Evolutionary conservation across 2,888 invertebrate species (phyloP).

Genomic region (Unio pictorum): DNA sequence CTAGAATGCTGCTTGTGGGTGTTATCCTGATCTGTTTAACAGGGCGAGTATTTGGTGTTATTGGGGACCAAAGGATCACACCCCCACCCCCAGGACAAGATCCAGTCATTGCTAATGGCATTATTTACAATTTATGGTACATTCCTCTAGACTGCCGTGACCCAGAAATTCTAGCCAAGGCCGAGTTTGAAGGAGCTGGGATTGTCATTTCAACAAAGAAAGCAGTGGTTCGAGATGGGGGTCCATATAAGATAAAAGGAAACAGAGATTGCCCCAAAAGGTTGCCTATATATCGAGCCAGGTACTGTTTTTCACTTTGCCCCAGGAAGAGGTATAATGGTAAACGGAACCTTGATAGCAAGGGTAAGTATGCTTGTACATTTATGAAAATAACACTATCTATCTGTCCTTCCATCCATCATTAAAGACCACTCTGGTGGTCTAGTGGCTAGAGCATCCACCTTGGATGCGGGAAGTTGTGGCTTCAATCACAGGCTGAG

Average conservation of each 20-base stretch:
- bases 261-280: constrained; percentile 52
- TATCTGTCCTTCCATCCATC: no score
- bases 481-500: no score
- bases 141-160: constrained; percentile 50
- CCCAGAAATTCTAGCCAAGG: constrained; percentile 32
- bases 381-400: no score
- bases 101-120: constrained; percentile 56
- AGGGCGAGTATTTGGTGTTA: not conserved
- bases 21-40: no score
- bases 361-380: constrained; percentile 79
- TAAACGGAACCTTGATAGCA: constrained; percentile 89
- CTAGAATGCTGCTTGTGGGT: no score
- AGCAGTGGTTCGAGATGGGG: constrained; percentile 48
- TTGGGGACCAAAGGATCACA: constrained; percentile 26
- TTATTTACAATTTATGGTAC: constrained; percentile 52
- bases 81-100: constrained; percentile 48
- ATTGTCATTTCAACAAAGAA: constrained; percentile 21
- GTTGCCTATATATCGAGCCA: constrained; percentile 84
- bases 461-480: no score
- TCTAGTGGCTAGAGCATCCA: no score
- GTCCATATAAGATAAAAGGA: constrained; percentile 52
- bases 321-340: constrained; percentile 93
- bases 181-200: constrained; percentile 30
- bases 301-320: constrained; percentile 92
- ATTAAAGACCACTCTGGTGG: no score